Evolutionary conservation across 2,888 invertebrate species (phyloP), one percentile per base, ranked within the genome.

Genomic region (Sarcophaga rosellei): DNA sequence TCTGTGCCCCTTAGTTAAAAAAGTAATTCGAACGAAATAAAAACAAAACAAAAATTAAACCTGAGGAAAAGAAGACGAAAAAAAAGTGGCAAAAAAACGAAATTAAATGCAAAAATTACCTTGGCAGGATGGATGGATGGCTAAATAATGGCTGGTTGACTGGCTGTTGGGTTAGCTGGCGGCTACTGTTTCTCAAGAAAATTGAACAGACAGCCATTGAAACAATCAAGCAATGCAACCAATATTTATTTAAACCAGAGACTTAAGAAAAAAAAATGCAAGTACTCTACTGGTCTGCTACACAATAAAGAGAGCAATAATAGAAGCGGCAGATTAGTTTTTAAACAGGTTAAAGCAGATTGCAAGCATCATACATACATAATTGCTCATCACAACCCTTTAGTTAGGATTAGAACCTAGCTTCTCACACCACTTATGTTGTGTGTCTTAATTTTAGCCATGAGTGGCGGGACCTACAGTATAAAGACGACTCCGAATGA

Each of bases 81-180:
- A 25, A 25, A 35, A 35, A 15, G 53, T 53, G 15, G 53, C 23
- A 79, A 70, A 45, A 70, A 21, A n/a, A 76, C 59, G 70, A 79
- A 81, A 74, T 81, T 80, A 83, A 77, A 83, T 86, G 83, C 72
- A 83, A 86, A 35, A 86, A 83, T 86, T 80, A 70, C 62, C 62
- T 83, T 83, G 75, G 57, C 47, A 72, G 72, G 15, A 57, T 57
- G 57, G 35, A 35, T 35, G 35, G 10, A 35, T 35, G 35, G 35
- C 10, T 35, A 35, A 35, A 35, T 35, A 35, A 53, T 76, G 78
- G 44, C 11, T 73, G 66, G 70, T 44, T 77, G 44, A 45, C 45
- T 81, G 81, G 57, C 81, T 79, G 59, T 35, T 53, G 53, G 53
- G 15, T 53, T 53, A 15, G 68, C 78, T 78, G 85, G 85, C 78